A percentile compares a stretch with the other conserved stretches of the same genome.
These are phyloP conservation scores for Laspeyria flexula DNA, from an alignment of 2,888 invertebrate species.

Conservation along the genomic window DNA sequence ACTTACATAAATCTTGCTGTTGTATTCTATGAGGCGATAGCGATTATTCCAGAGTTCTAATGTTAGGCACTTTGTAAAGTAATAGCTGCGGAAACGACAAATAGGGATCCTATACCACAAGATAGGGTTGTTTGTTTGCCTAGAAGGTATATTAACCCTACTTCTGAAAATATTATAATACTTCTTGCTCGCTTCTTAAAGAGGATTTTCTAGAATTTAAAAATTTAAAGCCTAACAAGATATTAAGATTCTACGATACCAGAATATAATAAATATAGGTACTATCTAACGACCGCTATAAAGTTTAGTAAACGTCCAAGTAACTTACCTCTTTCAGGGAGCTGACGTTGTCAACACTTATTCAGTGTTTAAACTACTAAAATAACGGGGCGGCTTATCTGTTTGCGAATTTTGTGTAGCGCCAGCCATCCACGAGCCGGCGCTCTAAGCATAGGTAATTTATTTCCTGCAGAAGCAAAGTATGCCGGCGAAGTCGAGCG, in stretches of 20 bases:
- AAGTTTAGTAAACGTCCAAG: slow-evolving; percentile 14
- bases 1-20: too few relatives aligned
- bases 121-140: too few relatives aligned
- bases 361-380: slow-evolving; percentile 43
- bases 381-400: slow-evolving; percentile 60
- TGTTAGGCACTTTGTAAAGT: too few relatives aligned
- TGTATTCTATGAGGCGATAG: too few relatives aligned
- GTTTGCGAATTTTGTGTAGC: slow-evolving; percentile 66
- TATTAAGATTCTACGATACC: neutral
- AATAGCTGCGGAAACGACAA: too few relatives aligned
- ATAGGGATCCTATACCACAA: too few relatives aligned
- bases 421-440: slow-evolving; percentile 52
- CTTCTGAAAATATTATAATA: too few relatives aligned
- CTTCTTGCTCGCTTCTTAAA: too few relatives aligned
- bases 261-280: too few relatives aligned
- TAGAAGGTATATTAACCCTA: too few relatives aligned
- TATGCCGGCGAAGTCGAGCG: slow-evolving; percentile 73
- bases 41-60: too few relatives aligned
- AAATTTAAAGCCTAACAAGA: neutral
- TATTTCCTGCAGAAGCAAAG: slow-evolving; percentile 82
- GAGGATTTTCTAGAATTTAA: too few relatives aligned
- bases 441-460: slow-evolving; percentile 73
- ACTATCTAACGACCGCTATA: neutral
- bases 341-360: slow-evolving; percentile 37
- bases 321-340: slow-evolving; percentile 23